Evolutionary conservation across 64 coral and sea anemone genomes (phyloP).

Genomic region (Astreopora myriophthalma): DNA sequence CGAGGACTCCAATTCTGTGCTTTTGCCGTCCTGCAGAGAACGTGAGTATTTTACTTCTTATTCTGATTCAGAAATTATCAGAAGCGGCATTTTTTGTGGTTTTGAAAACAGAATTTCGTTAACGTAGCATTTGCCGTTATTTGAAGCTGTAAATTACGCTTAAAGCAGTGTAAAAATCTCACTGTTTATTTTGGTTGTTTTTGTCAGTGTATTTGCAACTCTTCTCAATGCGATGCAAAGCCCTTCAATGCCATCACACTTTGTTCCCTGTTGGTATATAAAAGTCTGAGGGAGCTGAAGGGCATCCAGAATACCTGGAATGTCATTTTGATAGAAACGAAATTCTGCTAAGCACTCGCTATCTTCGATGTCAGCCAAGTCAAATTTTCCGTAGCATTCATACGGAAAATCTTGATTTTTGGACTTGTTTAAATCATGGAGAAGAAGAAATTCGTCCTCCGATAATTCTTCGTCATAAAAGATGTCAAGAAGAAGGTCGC

Average conservation of each 20-base stretch:
- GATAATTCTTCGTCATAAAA: too few relatives aligned
- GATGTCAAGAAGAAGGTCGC: too few relatives aligned
- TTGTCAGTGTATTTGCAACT: too few relatives aligned
- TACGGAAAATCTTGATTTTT: conserved; percentile 60
- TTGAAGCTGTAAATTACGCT: background rate
- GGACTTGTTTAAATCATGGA: too few relatives aligned
- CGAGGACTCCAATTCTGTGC: background rate
- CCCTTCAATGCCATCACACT: too few relatives aligned
- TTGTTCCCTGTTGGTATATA: too few relatives aligned
- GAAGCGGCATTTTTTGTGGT: background rate
- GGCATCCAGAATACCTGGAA: background rate
- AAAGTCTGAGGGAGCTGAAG: background rate
- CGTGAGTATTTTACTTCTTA: background rate
- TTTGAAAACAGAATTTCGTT: background rate
- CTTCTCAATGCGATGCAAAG: too few relatives aligned
- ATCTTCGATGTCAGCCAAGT: background rate
- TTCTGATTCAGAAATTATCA: background rate
- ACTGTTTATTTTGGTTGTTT: too few relatives aligned
- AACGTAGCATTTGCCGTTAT: background rate
- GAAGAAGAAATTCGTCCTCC: too few relatives aligned
- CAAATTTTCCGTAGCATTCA: conserved; percentile 19
- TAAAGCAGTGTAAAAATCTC: background rate
- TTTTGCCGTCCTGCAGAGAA: background rate
- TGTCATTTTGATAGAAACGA: background rate
- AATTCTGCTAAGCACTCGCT: background rate